Base-by-base conservation (phyloP, 2,797 vertebrate species). In the Streptopelia turtur region DNA sequence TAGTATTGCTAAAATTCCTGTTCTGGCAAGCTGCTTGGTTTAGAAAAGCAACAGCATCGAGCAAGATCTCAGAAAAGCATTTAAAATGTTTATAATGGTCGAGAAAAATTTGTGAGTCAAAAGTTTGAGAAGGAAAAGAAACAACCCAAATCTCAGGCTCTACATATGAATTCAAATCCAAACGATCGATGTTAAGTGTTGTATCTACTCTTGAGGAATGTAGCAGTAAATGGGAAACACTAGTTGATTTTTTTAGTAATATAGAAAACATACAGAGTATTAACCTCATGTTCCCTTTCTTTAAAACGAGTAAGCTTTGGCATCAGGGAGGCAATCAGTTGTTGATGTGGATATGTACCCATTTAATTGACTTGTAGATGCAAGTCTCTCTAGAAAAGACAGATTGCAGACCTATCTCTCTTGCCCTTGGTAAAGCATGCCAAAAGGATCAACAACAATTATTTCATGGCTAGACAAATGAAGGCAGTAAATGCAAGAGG, bases 1-100 rank as follows among this genome's bases (percentile, higher is more conserved):
- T 60, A 68, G 41, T 86, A 60, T 86, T 91, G 74, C 39, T 92
- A 64, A 83, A 92, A 89, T 83, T 71, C 68, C 61, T 89, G 7
- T 52, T 76, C 52, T 81, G 76, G 87, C 84, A 94, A 75, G 43
- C 79, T 30, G 30, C 47, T 59, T 17, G 37, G n/a, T 75, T 89
- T 94, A 31, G 28, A 57, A 87, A 43, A 94, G 55, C 3, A 1
- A 65, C 52, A 53, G 53, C 75, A 33, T 35, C 30, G 43, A 88
- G 50, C 16, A 59, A 87, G 50, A 63, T 57, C 63, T 88, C 82
- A 69, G 45, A 74, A 66, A 81, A 76, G 55, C 70, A 60, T 83
- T 82, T 92, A 21, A 93, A 74, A 70, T 90, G 74, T 90, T 94
- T 79, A 53, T 35, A 77, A 4, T 13, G 14, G 16, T 66, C 77